A percentile compares a stretch with the other conserved stretches of the same genome.
phyloP scores from a whole-genome alignment of 2,888 invertebrate genomes.

The Carpatolechia fugitivella region DNA sequence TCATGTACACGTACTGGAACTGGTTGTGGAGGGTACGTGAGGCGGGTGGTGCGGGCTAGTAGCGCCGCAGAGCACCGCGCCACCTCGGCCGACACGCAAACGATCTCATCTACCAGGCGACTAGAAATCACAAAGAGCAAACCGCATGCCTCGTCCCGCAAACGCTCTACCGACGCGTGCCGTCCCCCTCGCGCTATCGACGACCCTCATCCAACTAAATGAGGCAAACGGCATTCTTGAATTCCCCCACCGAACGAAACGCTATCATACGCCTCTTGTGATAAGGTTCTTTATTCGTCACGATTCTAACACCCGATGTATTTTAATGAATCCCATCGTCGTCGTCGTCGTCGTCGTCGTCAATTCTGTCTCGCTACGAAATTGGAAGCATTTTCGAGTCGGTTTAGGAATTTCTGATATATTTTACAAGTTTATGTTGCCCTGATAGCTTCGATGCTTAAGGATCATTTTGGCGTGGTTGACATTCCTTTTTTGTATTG shows the following conservation, averaged over 20 bases:
- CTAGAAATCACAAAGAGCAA: slow-evolving; percentile 39
- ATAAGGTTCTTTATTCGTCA: slow-evolving; percentile 37
- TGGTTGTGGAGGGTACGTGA: slow-evolving; percentile 8
- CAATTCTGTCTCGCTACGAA: slow-evolving; percentile 46
- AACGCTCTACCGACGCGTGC: slow-evolving; percentile 24
- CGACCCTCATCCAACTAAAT: slow-evolving; percentile 44
- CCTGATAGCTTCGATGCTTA: slow-evolving; percentile 70
- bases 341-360: slow-evolving; percentile 36
- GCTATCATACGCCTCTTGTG: slow-evolving; percentile 23
- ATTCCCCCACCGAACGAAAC: slow-evolving; percentile 31
- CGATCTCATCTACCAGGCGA: slow-evolving; percentile 69
- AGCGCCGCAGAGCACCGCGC: slow-evolving; percentile 58
- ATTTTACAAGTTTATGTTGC: slow-evolving; percentile 59
- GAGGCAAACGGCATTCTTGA: slow-evolving; percentile 46
- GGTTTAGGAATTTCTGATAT: slow-evolving; percentile 61
- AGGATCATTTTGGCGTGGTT: slow-evolving; percentile 75
- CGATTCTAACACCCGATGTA: slow-evolving; percentile 27
- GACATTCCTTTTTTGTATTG: slow-evolving; percentile 61
- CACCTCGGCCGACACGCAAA: slow-evolving; percentile 75
- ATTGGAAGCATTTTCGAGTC: slow-evolving; percentile 57
- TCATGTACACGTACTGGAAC: slow-evolving; percentile 10
- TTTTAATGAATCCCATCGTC: slow-evolving; percentile 41
- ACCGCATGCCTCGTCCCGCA: slow-evolving; percentile 35
- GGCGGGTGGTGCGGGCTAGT: slow-evolving; percentile 17
- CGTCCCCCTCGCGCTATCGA: slow-evolving; percentile 53